Base-by-base conservation (phyloP, 2,113 vertebrate species). In the Atractosteus spatula region DNA sequence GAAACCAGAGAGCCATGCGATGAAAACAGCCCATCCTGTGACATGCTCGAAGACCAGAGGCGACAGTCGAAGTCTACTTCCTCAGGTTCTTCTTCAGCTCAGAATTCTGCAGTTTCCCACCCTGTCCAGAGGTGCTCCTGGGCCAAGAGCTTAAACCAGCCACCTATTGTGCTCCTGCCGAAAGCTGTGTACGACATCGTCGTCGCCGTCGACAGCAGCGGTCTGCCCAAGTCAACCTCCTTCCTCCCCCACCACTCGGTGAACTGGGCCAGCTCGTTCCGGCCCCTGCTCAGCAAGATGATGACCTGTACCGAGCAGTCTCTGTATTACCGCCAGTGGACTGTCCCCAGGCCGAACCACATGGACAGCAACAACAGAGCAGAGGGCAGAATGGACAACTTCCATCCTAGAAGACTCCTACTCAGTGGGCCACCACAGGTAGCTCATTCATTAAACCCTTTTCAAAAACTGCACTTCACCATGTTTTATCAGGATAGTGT, bases 261-360 rank as follows among this genome's bases (percentile, higher is more conserved):
- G 8, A 91, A 90, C 71, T 99, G 97, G 97, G 93, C 92, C 70
- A 96, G 96, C 86, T 96, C 96, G 81, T 98, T 98, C 81, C 95
- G 96, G 11, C 97, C 97, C 2, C 84, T 95, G 12, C 92, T 98
- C 83, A 97, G 94, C 82, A 98, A 97, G 82, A 96, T 95, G 83
- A 98, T 98, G 97, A 99, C 97, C 0, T 96, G 94, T 82, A 99
- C 97, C 0, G 97, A 99, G 77, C 97, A 99, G 89, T 98, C 97
- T 0, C 92, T 98, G 0, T 98, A 98, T 79, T 99, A 99, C 79
- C 96, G 97, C 41, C 97, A 98, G 61, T 99, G 97, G 97, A 99
- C 96, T 0, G 87, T 94, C 7, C 95, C 97, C 45, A 91, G 91
- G 72, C 91, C 94, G 41, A 84, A 89, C 82, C 97, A 99, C 83